Conservation (phyloP, 2,113 vertebrate genomes). For the Oncorhynchus nerka region DNA sequence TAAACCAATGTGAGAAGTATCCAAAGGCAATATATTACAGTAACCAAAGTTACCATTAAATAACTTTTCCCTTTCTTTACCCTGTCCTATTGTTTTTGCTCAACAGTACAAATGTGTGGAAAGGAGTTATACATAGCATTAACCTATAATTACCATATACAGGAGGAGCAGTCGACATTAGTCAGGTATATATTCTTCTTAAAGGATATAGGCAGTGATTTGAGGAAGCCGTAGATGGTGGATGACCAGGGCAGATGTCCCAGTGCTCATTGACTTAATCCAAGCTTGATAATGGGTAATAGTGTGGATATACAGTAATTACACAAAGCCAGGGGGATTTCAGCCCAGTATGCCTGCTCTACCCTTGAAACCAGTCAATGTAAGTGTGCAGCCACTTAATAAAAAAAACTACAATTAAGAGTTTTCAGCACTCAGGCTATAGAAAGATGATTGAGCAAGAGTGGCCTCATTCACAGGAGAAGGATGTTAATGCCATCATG, state of each 20-base stretch:
- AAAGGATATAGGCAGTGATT: constrained; percentile 42
- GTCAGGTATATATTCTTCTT: constrained; percentile 11
- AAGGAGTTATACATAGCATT: background rate
- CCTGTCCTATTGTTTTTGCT: background rate
- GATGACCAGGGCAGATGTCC: constrained; percentile 57
- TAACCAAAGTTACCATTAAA: background rate
- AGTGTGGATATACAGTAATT: constrained; percentile 68
- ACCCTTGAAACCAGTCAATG: constrained; percentile 53
- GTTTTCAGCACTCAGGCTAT: background rate
- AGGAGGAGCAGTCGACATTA: background rate
- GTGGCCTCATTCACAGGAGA: no score
- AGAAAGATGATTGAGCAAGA: background rate
- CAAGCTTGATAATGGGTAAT: constrained; percentile 64
- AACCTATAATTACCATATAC: background rate
- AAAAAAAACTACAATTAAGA: constrained; percentile 16
- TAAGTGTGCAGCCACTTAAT: constrained; percentile 34
- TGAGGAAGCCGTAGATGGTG: constrained; percentile 34
- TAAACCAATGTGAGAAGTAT: background rate
- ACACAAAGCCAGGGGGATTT: constrained; percentile 55
- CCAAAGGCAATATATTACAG: background rate
- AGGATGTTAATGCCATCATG: no score
- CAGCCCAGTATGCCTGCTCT: constrained; percentile 34
- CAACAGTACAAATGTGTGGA: background rate
- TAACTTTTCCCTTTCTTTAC: background rate
- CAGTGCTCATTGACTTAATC: constrained; percentile 67